Evolutionary conservation across 2,113 vertebrate genomes (phyloP).

Genomic region (Sakesphorus luctuosus): DNA sequence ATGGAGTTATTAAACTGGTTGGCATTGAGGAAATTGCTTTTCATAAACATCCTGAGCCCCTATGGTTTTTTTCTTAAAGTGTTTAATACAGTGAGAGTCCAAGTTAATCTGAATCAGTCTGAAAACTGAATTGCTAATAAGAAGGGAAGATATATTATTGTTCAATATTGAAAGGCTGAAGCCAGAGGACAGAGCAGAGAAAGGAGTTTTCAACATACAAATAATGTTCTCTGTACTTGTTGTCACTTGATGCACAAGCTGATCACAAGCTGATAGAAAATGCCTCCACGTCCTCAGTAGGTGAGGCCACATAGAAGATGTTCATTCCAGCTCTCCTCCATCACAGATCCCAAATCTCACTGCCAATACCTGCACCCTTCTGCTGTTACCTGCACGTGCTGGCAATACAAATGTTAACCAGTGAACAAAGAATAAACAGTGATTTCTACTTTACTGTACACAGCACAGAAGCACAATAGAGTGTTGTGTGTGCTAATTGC

Average conservation of each 20-base stretch:
- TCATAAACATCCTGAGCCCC: slow-evolving; percentile 58
- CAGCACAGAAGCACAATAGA: neutral
- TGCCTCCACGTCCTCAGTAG: neutral
- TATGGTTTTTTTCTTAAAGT: neutral
- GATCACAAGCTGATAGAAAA: neutral
- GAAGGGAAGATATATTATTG: slow-evolving; percentile 52
- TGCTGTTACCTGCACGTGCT: neutral
- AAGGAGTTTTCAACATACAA: neutral
- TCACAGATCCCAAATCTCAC: accelerated
- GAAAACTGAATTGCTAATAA: slow-evolving; percentile 46
- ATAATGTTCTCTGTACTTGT: neutral
- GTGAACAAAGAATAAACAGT: neutral
- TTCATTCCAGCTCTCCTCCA: neutral
- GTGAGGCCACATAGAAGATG: neutral
- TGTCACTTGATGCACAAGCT: neutral
- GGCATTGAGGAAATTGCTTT: slow-evolving; percentile 74
- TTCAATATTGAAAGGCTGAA: neutral
- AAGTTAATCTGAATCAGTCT: slow-evolving; percentile 54
- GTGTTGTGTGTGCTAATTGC: neutral
- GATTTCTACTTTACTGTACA: neutral
- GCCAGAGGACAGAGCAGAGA: neutral
- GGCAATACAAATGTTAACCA: neutral
- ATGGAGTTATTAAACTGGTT: slow-evolving; percentile 63
- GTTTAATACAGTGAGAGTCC: slow-evolving; percentile 22
- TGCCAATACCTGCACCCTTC: neutral